phyloP scores from a whole-genome alignment of 2,113 vertebrate genomes.

The Trochalopteron elliotii region DNA sequence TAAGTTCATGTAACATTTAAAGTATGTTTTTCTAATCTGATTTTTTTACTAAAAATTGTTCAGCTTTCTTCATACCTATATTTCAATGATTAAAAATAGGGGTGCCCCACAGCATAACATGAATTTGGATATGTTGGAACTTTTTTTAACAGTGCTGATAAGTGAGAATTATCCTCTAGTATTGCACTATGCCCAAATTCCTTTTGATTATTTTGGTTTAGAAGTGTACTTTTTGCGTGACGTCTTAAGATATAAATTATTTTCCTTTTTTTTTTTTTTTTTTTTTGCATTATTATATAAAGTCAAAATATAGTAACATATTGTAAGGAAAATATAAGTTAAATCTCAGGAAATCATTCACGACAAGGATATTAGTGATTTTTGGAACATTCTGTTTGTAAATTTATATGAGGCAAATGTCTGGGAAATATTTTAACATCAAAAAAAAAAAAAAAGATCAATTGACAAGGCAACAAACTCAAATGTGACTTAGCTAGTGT shows the following conservation, averaged over 20 bases:
- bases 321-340: background rate
- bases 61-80: background rate
- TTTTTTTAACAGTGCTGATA: background rate
- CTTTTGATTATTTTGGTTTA: background rate
- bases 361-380: background rate
- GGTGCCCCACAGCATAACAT: background rate
- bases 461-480: background rate
- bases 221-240: background rate
- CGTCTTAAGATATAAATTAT: background rate
- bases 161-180: background rate
- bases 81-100: background rate
- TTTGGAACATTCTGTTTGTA: background rate
- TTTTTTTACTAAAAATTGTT: background rate
- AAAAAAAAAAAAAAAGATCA: background rate
- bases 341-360: background rate
- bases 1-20: background rate
- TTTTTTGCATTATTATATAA: background rate
- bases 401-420: background rate
- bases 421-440: background rate
- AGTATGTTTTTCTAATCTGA: background rate
- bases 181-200: background rate
- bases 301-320: background rate
- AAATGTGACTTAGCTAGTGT: background rate
- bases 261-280: background rate
- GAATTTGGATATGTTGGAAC: background rate